Evolutionary conservation across 2,113 vertebrate species (phyloP), one percentile per base, ranked within the genome.

Genomic region (Probosciger aterrimus): DNA sequence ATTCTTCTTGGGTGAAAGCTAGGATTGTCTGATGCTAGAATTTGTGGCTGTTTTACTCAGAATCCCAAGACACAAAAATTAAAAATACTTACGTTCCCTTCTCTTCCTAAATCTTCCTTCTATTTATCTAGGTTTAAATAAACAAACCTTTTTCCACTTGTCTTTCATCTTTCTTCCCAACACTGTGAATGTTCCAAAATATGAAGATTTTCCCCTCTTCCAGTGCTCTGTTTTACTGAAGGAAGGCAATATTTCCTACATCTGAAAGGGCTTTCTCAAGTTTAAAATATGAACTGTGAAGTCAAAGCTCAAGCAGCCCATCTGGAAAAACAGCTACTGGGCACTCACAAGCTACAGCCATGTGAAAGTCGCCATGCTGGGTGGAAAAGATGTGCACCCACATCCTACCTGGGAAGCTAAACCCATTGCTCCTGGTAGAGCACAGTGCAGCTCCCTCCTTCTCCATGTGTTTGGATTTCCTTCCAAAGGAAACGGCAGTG

Each of bases 301-400:
- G n/a, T 71, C n/a, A 82, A 27, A 83, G 31, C n/a, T 88, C 14
- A n/a, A 82, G 39, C 20, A 90, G 31, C n/a, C 27, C 17, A 24
- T 25, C 33, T 69, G 39, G 33, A 73, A 75, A 84, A 77, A 30
- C 11, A 81, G 55, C 59, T 57, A 27, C 15, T 44, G 41, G 20
- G 18, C 30, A 67, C 1, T 6, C 39, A 65, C 6, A 14, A 17
- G 0, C 0, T 11, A 23, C 4, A 46, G 16, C 9, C 9, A 0
- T 17, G 30, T 52, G 23, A 62, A 73, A 71, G 10, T 12, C 1
- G 0, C 31, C 3, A 0, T 41, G 27, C 30, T 35, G 47, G 8
- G 33, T 71, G 25, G 39, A 50, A 73, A 43, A 64, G 57, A 18
- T n/a, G 52, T 9, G 30, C 5, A 25, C 24, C 19, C 14, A 43